A percentile compares a stretch with the other conserved stretches of the same genome.
Evolutionary conservation across 92 coral and sea anemone genomes (phyloP).

Genomic region (Paramuricea clavata): DNA sequence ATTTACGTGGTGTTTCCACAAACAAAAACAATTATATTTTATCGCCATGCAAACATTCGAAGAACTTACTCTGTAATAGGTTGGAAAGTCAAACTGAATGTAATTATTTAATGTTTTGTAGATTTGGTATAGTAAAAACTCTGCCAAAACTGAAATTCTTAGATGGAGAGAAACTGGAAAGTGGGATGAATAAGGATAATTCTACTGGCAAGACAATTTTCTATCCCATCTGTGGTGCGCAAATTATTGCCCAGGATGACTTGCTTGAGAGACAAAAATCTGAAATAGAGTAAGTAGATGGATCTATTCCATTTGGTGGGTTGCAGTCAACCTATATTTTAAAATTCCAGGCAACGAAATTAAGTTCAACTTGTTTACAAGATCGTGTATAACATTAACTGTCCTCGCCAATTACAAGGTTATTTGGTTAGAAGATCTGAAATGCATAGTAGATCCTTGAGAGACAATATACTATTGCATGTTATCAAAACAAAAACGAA

Average conservation of each 20-base stretch:
- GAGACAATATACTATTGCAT: no score
- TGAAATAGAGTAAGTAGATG: slow-evolving; percentile 61
- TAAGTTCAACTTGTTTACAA: no score
- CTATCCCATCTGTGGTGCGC: slow-evolving; percentile 62
- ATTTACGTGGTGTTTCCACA: no score
- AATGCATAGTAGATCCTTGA: no score
- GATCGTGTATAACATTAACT: no score
- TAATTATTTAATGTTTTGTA: neutral
- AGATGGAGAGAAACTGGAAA: slow-evolving; percentile 36
- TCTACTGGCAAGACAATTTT: neutral
- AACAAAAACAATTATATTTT: no score
- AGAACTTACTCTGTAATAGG: neutral
- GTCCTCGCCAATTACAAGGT: no score
- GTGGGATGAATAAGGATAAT: neutral
- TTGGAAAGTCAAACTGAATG: neutral
- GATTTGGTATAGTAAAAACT: slow-evolving; percentile 35
- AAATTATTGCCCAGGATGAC: slow-evolving; percentile 66
- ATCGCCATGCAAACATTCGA: no score
- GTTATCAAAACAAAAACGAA: no score
- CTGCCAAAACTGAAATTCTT: slow-evolving; percentile 50
- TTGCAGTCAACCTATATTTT: neutral
- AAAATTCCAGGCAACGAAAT: neutral
- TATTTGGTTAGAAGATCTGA: no score
- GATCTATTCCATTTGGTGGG: neutral
- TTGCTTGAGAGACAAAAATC: slow-evolving; percentile 56